Conservation (phyloP, 2,888 invertebrate species). For the Diplolepis rosae region DNA sequence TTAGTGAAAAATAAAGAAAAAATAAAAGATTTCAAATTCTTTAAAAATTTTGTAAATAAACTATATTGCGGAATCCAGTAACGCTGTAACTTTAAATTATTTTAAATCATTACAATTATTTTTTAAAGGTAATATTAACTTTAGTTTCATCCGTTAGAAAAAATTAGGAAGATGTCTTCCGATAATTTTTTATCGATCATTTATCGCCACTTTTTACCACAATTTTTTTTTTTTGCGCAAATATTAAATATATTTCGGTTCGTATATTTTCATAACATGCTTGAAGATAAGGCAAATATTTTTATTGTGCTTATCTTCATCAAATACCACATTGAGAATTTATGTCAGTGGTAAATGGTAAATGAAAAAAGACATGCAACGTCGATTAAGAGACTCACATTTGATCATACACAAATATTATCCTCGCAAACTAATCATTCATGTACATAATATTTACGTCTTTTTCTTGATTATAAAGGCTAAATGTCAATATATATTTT, state of each 20-base stretch:
- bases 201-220: conserved; percentile 1
- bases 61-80: too few relatives aligned
- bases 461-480: background rate
- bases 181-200: too few relatives aligned
- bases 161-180: too few relatives aligned
- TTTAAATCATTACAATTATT: too few relatives aligned
- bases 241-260: conserved; percentile 2
- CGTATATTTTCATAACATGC: conserved; percentile 4
- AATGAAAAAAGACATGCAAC: conserved; percentile 13
- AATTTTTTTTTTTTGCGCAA: conserved; percentile 1
- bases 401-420: too few relatives aligned
- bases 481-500: background rate
- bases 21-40: too few relatives aligned
- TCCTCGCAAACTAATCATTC: background rate
- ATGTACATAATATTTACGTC: background rate
- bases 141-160: too few relatives aligned
- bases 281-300: conserved; percentile 14
- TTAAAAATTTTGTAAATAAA: too few relatives aligned
- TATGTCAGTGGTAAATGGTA: background rate
- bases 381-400: conserved; percentile 11
- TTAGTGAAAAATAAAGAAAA: too few relatives aligned
- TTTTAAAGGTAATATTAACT: too few relatives aligned
- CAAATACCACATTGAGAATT: conserved; percentile 11
- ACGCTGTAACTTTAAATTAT: too few relatives aligned
- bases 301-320: conserved; percentile 15